Percentiles rank a stretch among this genome's conserved stretches.
Evolutionary conservation across 2,113 vertebrate species (phyloP).

Genomic region (Calyptommatus sinebrachiatus): DNA sequence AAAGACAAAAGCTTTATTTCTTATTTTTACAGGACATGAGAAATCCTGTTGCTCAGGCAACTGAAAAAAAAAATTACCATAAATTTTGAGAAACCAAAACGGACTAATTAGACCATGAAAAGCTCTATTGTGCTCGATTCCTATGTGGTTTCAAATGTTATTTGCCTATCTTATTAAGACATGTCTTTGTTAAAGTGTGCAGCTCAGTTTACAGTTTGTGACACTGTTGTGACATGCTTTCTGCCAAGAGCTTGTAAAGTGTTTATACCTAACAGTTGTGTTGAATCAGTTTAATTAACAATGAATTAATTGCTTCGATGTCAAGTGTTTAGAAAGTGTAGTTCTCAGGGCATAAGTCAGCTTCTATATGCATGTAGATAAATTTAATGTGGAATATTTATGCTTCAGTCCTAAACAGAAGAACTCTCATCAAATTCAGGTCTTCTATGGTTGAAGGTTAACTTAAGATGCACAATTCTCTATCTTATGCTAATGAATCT

Average conservation of each 20-base stretch:
- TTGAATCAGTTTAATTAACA: constrained; percentile 3
- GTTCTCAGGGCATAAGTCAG: neutral
- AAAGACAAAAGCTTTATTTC: neutral
- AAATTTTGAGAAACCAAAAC: neutral
- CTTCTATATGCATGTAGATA: neutral
- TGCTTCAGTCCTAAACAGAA: neutral
- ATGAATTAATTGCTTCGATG: neutral
- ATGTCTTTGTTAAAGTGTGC: neutral
- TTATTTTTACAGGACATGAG: neutral
- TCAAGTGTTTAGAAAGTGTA: neutral
- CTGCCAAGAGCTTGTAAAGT: constrained; percentile 10
- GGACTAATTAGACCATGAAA: neutral
- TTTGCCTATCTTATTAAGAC: neutral
- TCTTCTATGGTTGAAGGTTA: neutral
- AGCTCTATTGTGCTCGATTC: neutral
- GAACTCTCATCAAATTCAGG: neutral
- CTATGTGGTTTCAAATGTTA: neutral
- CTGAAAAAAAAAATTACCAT: neutral
- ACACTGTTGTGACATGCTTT: neutral
- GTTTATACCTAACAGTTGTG: neutral
- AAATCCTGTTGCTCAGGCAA: neutral
- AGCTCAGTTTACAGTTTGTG: neutral
- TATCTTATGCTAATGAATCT: neutral
- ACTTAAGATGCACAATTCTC: neutral
- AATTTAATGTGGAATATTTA: neutral